Percentiles rank a stretch among this genome's conserved stretches.
Conservation (phyloP, 2,797 vertebrate genomes). For the Tokudaia muenninki region DNA sequence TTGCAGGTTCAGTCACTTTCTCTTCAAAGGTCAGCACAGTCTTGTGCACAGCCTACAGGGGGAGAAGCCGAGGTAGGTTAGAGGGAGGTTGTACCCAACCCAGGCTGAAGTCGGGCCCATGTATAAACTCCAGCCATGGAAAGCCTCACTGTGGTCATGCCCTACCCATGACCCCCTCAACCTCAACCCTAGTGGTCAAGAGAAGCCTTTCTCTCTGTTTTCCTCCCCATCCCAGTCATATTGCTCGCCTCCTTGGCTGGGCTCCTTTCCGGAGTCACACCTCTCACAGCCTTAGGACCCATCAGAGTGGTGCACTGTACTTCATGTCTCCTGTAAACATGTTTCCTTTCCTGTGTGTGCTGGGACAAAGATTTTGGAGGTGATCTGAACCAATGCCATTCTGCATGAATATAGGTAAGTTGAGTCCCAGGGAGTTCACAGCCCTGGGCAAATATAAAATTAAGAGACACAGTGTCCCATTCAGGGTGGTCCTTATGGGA, state of each 20-base stretch:
- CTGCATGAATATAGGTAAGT: not conserved
- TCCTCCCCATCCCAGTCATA: not conserved
- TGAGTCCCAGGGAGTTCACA: not conserved
- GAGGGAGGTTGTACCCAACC: not conserved
- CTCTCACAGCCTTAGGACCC: fast-evolving
- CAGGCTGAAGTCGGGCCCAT: not conserved
- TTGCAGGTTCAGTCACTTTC: conserved; percentile 84
- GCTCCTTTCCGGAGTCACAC: fast-evolving
- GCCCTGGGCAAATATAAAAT: not conserved
- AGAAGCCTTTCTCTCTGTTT: not conserved
- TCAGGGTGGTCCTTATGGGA: not conserved
- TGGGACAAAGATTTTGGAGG: not conserved
- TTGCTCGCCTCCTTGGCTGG: fast-evolving
- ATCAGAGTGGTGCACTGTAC: too few relatives aligned
- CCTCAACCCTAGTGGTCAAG: not conserved
- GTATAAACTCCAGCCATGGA: fast-evolving
- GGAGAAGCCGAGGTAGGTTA: fast-evolving
- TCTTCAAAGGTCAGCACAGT: conserved; percentile 90
- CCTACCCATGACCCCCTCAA: too few relatives aligned
- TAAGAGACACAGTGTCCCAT: not conserved
- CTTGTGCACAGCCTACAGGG: conserved; percentile 88
- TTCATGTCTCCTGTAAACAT: fast-evolving
- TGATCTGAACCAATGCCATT: not conserved
- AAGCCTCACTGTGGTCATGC: not conserved
- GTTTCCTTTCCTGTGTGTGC: not conserved